Base-by-base conservation (phyloP, 2,888 invertebrate species). In the Tortrix viridana region DNA sequence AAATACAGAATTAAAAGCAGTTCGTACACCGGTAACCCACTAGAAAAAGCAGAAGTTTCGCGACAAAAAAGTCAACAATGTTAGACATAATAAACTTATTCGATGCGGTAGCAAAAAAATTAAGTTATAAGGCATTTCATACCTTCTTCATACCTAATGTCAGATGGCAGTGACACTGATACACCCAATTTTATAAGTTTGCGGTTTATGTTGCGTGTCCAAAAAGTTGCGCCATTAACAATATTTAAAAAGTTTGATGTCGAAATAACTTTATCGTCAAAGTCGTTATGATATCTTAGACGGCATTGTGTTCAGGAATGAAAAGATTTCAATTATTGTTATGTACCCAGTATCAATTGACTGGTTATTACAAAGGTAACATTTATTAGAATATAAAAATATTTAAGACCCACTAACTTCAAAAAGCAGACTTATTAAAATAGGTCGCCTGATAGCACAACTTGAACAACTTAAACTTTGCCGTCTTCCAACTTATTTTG, bases 221-320 rank as follows among this genome's bases (percentile, higher is more conserved):
- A 7, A 49, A 49, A 49, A 49, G 49, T 49, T 49, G 26, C 9
- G 32, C 32, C 49, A 49, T 49, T 49, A 49, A 50, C 32, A 37
- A 50, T 32, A 37, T 50, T 50, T 50, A 26, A 37, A 37, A 37
- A 50, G 19, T 37, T 32, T 50, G 18, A 37, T 50, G 50, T 50
- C 14, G 19, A 50, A 19, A 49, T 32, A 49, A 32, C 32, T 18
- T 49, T 18, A 26, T 49, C 26, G 18, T 26, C 18, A 18, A 37
- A 37, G 37, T 49, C 26, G 19, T 50, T 37, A 37, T 19, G 12
- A 37, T 19, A 5, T 9, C 16, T 50, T 37, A 6, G 37, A 41
- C 41, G 19, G 32, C 18, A 37, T 14, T 37, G 19, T 19, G 26
- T 14, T 49, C 26, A 14, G 23, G 32, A 18, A 32, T 12, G 32